Base-by-base conservation (phyloP, 2,888 invertebrate species). In the Amphipoea lucens region DNA sequence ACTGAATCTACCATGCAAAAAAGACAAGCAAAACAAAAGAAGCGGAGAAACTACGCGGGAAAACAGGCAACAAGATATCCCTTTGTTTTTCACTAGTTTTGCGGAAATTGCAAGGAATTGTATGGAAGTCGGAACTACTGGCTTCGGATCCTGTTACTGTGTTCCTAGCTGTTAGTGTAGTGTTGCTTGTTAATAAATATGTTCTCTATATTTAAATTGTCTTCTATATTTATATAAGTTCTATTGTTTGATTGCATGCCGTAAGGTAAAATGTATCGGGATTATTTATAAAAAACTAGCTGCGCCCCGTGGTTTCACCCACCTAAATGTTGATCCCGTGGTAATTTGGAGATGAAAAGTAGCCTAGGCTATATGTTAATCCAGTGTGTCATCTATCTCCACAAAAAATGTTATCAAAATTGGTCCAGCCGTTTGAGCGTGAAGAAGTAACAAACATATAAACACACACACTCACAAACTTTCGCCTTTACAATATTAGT, bases 41-140 rank as follows among this genome's bases (percentile, higher is more conserved):
- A 51, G 42, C 17, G 17, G 9, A 40, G 14, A 62, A 70, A 78
- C 29, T 51, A 42, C 14, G 29, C 48, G 14, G 29, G 42, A 70
- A 79, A 51, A 42, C 51, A 60, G 4, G 60, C 23, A 78, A 71
- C 48, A 20, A 80, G 70, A 60, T 20, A 60, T 6, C 6, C 2
- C 6, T 70, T 78, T 78, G 60, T 71, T 80, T 76, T 62, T 20
- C 48, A 60, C 17, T 29, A n/a, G 40, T 69, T 23, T 48, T 40
- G 80, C 80, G 57, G 36, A 78, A 77, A 79, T 77, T 79, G 57
- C 48, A 40, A 40, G 45, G 68, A 76, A 62, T 76, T 76, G 48
- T 60, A 14, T 76, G 57, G 23, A 79, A 48, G 36, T 68, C 5
- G 48, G 5, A 78, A 80, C 29, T 57, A 29, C 36, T 23, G 3